A percentile compares a stretch with the other conserved stretches of the same genome.
These are phyloP conservation scores for Homarus gammarus DNA, from an alignment of 2,888 invertebrate species.

Conservation along the genomic window DNA sequence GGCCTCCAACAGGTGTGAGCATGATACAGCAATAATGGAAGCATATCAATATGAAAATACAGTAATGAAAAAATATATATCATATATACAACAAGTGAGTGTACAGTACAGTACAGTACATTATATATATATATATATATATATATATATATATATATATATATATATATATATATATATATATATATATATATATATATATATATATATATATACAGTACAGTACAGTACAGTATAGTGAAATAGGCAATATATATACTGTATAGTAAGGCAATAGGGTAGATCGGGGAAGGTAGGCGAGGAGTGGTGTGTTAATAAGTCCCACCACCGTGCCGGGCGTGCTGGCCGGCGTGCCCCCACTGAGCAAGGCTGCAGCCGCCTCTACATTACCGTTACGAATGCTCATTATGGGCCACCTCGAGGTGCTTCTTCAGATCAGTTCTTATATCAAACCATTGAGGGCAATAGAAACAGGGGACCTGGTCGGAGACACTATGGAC, in stretches of 20 bases:
- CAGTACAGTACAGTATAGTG: background rate
- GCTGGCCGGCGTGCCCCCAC: conserved; percentile 71
- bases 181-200: conserved; percentile 42
- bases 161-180: conserved; percentile 24
- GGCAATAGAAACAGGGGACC: conserved; percentile 76
- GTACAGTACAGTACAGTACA: background rate
- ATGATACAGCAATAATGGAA: background rate
- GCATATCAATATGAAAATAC: conserved; percentile 11
- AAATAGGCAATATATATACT: conserved; percentile 21
- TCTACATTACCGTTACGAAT: conserved; percentile 74
- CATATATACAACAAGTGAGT: background rate
- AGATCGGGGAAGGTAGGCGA: conserved; percentile 29
- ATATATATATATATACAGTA: conserved; percentile 30
- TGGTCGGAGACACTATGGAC: conserved; percentile 76
- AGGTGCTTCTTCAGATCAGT: conserved; percentile 76
- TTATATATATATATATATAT: conserved; percentile 11
- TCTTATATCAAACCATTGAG: conserved; percentile 76
- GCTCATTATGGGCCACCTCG: conserved; percentile 75
- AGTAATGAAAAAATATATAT: conserved; percentile 13
- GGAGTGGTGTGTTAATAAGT: conserved; percentile 59
- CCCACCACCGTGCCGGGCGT: conserved; percentile 68
- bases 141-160: background rate
- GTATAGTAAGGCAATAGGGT: conserved; percentile 10
- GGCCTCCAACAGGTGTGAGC: conserved; percentile 22
- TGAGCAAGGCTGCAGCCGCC: conserved; percentile 71